These are phyloP conservation scores for Trematomus loennbergii DNA, from an alignment of 2,113 vertebrate species.

Conservation along the genomic window DNA sequence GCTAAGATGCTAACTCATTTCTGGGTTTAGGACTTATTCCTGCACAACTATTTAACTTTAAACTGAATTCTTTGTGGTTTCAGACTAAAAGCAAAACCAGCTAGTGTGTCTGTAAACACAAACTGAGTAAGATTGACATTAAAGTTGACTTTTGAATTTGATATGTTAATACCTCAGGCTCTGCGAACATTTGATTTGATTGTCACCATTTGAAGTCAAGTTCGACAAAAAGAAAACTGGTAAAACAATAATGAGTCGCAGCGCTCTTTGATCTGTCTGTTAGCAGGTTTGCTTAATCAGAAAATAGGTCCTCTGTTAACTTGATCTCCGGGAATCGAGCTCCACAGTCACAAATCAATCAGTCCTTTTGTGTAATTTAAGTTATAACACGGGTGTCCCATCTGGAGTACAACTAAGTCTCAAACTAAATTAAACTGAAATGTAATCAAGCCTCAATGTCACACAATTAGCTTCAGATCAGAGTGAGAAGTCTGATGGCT, in stretches of 20 bases:
- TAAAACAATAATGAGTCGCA: too few species aligned
- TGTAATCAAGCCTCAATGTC: constrained; percentile 1
- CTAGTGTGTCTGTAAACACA: too few species aligned
- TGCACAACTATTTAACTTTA: too few species aligned
- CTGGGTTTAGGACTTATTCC: too few species aligned
- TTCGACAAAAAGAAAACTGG: too few species aligned
- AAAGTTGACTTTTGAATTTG: too few species aligned
- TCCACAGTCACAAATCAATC: not conserved
- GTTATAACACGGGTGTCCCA: not conserved
- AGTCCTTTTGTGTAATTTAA: not conserved
- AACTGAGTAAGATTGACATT: too few species aligned
- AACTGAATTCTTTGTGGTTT: too few species aligned
- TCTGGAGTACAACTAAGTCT: constrained; percentile 3
- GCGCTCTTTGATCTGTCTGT: not conserved
- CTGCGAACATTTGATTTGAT: not conserved
- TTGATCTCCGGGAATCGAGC: not conserved
- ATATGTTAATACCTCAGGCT: too few species aligned
- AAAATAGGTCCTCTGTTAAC: not conserved
- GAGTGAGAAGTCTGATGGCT: not conserved
- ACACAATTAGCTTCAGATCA: not conserved
- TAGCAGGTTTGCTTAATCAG: not conserved
- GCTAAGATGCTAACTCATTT: too few species aligned
- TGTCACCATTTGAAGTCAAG: not conserved
- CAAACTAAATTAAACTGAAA: constrained; percentile 8
- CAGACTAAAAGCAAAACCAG: too few species aligned